Evolutionary conservation across 2,888 invertebrate genomes (phyloP), one percentile per base, ranked within the genome.

Genomic region (Tetanocera ferruginea): DNA sequence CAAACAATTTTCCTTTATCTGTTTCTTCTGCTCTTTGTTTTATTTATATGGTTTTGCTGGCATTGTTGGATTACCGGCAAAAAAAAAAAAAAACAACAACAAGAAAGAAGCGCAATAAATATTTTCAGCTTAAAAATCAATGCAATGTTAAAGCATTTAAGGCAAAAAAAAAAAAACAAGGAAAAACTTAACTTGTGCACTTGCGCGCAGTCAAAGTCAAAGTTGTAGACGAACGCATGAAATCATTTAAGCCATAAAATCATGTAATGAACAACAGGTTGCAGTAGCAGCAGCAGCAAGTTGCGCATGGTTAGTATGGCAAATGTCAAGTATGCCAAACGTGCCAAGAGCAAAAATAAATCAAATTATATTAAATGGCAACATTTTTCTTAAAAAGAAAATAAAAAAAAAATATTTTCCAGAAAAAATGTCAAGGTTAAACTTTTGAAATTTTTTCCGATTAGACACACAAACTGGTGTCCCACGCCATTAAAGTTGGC

Each of bases 341-440:
- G 43, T 43, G 11, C 43, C 4, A 43, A 43, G 37, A 4, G 37
- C 43, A 43, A 14, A 43, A 43, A 43, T 43, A 43, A 43, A 43
- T 43, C 11, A 43, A 43, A 43, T 43, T 11, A 43, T 43, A 11
- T 43, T 11, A 43, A 43, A 43, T 43, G 11, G 43, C 11, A 11
- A 43, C 2, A 43, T 0, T 43, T 14, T 43, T n/a, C n/a, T n/a
- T 14, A 43, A 1, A 43, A 43, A 43, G 14, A 43, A 43, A 43
- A 3, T 31, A 31, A 31, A 31, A 31, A 5, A 31, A 31, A 43
- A 14, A 43, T 14, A 43, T 11, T 43, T 43, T 43, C 11, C 9
- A 60, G 77, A 62, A 80, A 81, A 84, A 83, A 86, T 86, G 85
- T 86, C 87, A 86, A 86, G 85, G 85, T 83, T 86, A 83, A 82